These are phyloP conservation scores for Lapara coniferarum DNA, from an alignment of 2,888 invertebrate genomes.

Conservation along the genomic window DNA sequence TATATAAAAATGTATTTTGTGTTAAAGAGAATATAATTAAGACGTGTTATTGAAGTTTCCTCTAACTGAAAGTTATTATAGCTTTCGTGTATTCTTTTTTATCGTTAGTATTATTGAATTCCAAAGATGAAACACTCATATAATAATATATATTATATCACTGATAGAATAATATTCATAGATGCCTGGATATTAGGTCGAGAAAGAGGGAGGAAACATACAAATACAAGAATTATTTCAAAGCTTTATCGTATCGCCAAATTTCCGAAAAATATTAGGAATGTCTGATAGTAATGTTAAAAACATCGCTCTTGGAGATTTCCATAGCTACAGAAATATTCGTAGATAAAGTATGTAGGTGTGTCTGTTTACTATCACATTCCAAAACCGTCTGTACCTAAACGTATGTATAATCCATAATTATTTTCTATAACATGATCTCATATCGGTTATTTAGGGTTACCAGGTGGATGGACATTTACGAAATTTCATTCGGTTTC, in stretches of 20 bases:
- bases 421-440: constrained; percentile 34
- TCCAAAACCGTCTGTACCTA: constrained; percentile 24
- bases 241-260: no score
- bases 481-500: not conserved
- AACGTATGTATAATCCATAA: constrained; percentile 27
- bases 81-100: not conserved
- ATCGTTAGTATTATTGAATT: not conserved
- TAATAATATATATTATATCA: no score
- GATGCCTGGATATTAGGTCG: no score
- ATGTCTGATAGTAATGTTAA: not conserved
- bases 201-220: no score
- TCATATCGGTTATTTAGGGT: constrained; percentile 27
- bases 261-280: no score
- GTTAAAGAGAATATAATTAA: no score
- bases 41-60: no score
- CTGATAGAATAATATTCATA: no score
- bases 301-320: constrained; percentile 2
- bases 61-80: not conserved
- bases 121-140: not conserved
- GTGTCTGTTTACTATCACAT: constrained; percentile 30
- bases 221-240: no score
- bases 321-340: constrained; percentile 19
- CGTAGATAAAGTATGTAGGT: constrained; percentile 18
- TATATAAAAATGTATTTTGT: no score
- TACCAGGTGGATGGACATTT: not conserved